These are phyloP conservation scores for Engystomops pustulosus DNA, from an alignment of 2,113 vertebrate genomes.

Conservation along the genomic window DNA sequence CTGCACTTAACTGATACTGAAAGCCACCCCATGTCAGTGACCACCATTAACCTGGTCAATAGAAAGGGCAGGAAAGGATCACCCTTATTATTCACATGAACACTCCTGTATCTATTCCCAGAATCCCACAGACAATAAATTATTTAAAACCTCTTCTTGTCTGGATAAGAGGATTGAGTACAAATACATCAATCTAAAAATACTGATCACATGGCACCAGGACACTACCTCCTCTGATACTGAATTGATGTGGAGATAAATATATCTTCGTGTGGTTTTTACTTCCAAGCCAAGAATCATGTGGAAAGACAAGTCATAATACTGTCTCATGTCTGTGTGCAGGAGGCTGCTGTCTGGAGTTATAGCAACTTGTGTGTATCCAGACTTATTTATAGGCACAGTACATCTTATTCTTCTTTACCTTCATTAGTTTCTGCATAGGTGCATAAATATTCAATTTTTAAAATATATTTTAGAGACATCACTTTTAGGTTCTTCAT, in stretches of 20 bases:
- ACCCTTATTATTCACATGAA: background rate
- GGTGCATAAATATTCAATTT: too few species aligned
- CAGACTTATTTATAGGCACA: too few species aligned
- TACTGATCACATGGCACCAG: slow-evolving; percentile 8
- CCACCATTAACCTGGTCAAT: background rate
- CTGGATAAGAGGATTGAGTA: background rate
- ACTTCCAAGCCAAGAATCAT: background rate
- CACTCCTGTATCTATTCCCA: background rate
- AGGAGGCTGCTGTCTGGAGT: background rate
- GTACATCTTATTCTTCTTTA: background rate
- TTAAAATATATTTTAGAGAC: background rate
- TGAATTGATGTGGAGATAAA: background rate
- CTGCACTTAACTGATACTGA: background rate
- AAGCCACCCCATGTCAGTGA: background rate
- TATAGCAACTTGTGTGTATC: background rate
- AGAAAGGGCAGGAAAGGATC: slow-evolving; percentile 1
- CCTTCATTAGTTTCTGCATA: background rate
- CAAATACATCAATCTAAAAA: background rate
- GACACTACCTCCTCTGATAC: slow-evolving; percentile 8
- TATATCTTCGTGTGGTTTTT: background rate
- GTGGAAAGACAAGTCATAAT: background rate
- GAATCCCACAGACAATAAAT: background rate
- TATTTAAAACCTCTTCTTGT: slow-evolving; percentile 8
- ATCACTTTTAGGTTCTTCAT: too few species aligned
- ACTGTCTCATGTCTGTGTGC: background rate